Evolutionary conservation across 2,113 vertebrate genomes (phyloP).

Genomic region (Talpa occidentalis): DNA sequence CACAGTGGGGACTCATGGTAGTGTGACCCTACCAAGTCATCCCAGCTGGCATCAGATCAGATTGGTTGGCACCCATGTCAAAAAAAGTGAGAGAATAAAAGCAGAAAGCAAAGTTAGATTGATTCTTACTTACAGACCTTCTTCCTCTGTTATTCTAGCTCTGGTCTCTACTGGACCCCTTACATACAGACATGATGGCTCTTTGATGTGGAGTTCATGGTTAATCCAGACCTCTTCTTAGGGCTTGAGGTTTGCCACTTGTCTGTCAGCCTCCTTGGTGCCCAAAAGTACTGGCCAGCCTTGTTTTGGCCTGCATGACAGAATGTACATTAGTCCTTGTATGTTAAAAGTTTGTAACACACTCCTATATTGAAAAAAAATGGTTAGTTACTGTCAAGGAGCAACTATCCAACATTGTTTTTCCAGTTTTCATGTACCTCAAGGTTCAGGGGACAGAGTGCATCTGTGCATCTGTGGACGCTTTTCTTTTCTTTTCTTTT

Average conservation of each 20-base stretch:
- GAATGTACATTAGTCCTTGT: neutral
- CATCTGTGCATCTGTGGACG: too few relatives aligned
- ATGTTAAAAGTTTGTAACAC: neutral
- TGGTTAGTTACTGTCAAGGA: neutral
- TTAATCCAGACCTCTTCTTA: neutral
- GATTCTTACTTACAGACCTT: neutral
- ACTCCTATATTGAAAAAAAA: constrained; percentile 9
- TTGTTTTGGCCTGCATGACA: neutral
- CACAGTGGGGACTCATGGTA: neutral
- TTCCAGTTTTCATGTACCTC: neutral
- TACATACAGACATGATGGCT: neutral
- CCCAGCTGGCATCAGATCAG: neutral
- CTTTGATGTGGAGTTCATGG: neutral
- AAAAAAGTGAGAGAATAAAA: neutral
- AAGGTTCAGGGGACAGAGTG: neutral
- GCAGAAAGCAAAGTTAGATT: neutral
- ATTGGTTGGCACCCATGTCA: neutral
- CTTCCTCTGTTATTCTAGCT: constrained; percentile 23
- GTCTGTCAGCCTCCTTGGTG: neutral
- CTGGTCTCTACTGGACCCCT: neutral
- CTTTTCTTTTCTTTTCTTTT: too few relatives aligned
- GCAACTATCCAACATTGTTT: neutral
- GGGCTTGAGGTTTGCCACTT: neutral
- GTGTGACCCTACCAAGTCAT: neutral
- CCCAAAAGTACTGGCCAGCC: neutral